phyloP scores from a whole-genome alignment of 1,140 invertebrate genomes.

The Drosophila sp. region DNA sequence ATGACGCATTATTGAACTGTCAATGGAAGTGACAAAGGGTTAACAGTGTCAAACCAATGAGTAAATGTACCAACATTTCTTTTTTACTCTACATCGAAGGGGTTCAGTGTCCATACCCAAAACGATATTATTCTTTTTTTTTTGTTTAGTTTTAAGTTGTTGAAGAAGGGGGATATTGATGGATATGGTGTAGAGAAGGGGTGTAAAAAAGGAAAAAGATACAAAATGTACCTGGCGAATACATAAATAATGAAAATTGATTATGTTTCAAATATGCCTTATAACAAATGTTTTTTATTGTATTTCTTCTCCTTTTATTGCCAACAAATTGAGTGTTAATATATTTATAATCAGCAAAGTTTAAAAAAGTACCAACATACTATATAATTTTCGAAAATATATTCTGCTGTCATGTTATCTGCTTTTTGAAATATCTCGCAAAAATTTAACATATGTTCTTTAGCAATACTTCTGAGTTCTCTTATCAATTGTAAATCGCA shows the following conservation, averaged over 20 bases:
- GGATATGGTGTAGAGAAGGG: background rate
- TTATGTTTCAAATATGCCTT: background rate
- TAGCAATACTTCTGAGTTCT: background rate
- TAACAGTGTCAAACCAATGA: slow-evolving; percentile 70
- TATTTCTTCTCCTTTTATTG: no score
- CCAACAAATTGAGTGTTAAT: no score
- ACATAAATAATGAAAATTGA: slow-evolving; percentile 6
- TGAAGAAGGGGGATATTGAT: background rate
- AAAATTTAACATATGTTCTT: background rate
- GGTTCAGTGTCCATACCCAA: background rate
- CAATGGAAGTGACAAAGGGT: slow-evolving; percentile 79
- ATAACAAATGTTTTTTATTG: no score
- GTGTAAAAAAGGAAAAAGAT: background rate
- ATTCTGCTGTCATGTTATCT: no score
- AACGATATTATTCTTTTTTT: slow-evolving; percentile 3
- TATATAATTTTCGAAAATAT: no score
- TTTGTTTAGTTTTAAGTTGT: slow-evolving; percentile 3
- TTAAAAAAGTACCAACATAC: no score
- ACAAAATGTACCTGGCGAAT: background rate
- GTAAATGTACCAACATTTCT: slow-evolving; percentile 52
- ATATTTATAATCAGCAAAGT: no score
- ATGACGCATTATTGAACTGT: slow-evolving; percentile 80
- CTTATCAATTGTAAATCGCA: slow-evolving; percentile 2
- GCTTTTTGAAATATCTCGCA: background rate
- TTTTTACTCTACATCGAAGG: slow-evolving; percentile 15